Conservation (phyloP, 1,140 invertebrate genomes). For the Callitettix versicolor region DNA sequence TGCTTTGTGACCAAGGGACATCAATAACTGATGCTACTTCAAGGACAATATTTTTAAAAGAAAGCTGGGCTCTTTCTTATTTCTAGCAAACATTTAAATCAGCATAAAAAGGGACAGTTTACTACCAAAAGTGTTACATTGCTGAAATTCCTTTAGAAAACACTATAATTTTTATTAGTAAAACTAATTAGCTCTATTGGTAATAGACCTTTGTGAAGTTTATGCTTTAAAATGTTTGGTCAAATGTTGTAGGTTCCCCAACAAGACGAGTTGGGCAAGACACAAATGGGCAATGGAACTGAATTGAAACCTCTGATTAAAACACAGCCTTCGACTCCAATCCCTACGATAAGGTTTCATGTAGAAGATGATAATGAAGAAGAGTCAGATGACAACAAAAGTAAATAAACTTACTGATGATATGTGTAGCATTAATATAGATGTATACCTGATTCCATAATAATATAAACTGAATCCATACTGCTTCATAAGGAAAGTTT, state of each 20-base stretch:
- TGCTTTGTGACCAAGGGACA: too few species aligned
- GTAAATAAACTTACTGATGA: not conserved
- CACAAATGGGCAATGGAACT: conserved; percentile 14
- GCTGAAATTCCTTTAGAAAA: too few species aligned
- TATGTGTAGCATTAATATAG: not conserved
- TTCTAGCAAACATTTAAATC: too few species aligned
- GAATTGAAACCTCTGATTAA: conserved; percentile 18
- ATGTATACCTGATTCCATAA: not conserved
- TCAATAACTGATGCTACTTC: too few species aligned
- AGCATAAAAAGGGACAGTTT: too few species aligned
- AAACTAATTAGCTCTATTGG: too few species aligned
- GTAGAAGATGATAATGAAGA: conserved; percentile 2
- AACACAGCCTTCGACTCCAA: conserved; percentile 16
- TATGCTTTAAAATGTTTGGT: not conserved
- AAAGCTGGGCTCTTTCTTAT: too few species aligned
- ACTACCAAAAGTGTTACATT: too few species aligned
- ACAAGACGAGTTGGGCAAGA: conserved; percentile 19
- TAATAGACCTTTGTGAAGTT: not conserved
- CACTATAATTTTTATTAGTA: too few species aligned
- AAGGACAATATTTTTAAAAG: too few species aligned
- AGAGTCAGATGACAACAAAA: not conserved
- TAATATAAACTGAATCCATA: not conserved
- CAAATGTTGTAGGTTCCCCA: conserved; percentile 9
- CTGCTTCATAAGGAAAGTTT: not conserved
- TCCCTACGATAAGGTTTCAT: conserved; percentile 15